These are phyloP conservation scores for Orthosia cruda DNA, from an alignment of 2,888 invertebrate genomes.

Conservation along the genomic window DNA sequence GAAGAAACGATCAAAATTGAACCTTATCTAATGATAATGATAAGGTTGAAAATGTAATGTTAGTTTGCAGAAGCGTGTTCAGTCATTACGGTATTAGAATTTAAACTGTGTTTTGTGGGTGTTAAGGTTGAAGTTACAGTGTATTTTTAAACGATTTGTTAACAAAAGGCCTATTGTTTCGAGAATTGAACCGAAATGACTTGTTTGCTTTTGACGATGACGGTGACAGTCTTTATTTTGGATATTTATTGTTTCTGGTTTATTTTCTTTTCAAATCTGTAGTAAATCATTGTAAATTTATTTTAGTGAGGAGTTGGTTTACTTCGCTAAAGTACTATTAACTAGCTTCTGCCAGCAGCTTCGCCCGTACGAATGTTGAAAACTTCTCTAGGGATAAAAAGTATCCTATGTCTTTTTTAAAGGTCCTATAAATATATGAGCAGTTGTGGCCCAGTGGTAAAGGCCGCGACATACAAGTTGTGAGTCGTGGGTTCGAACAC, in stretches of 20 bases:
- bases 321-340: too few relatives aligned
- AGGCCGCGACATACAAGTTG: too few relatives aligned
- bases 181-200: slow-evolving; percentile 66
- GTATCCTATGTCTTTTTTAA: too few relatives aligned
- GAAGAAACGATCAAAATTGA: not conserved
- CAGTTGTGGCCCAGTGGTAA: too few relatives aligned
- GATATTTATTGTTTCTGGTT: slow-evolving; percentile 37
- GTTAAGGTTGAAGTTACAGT: slow-evolving; percentile 13
- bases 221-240: slow-evolving; percentile 4
- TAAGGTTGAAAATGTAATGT: slow-evolving; percentile 17
- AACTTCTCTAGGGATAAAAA: too few relatives aligned
- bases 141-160: slow-evolving; percentile 33
- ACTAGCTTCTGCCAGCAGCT: too few relatives aligned
- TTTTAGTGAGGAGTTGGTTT: too few relatives aligned
- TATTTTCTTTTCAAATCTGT: slow-evolving; percentile 33
- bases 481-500: too few relatives aligned
- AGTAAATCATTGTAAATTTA: too few relatives aligned
- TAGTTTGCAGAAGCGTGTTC: not conserved
- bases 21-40: rapidly evolving
- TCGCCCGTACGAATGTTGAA: too few relatives aligned
- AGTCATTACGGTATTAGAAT: not conserved
- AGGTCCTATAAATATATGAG: too few relatives aligned
- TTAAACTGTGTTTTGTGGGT: rapidly evolving
- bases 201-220: slow-evolving; percentile 50
- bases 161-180: slow-evolving; percentile 67